Evolutionary conservation across 2,888 invertebrate species (phyloP), one percentile per base, ranked within the genome.

Genomic region (Drosophila yooni): DNA sequence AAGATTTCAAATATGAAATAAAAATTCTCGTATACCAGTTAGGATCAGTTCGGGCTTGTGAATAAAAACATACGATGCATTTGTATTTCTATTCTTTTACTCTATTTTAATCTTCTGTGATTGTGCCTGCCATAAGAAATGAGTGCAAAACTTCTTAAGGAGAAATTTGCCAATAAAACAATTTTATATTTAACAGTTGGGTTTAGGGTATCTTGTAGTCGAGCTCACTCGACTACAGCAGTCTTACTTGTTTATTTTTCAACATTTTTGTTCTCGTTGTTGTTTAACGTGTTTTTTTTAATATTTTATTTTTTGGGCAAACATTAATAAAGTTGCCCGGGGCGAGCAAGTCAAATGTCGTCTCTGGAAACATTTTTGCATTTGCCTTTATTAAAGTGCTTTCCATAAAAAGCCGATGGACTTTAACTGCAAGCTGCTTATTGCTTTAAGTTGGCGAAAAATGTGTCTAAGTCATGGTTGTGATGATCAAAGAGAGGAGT

Each of bases 311-410:
- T 56, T 70, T 69, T 60, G 52, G 65, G 65, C 59, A 62, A 71
- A 81, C 83, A 84, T 84, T 84, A 84, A 84, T 81, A 82, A 87
- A 84, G 70, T 78, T 68, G 58, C 53, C 66, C 46, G 58, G 51
- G 40, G 33, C 29, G 34, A 36, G 43, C 57, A 59, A 69, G 74
- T 74, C 73, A 63, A 70, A 70, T 74, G 70, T 70, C 58, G 70
- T 60, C 72, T 69, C 66, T 63, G 74, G 71, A 58, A 66, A 81
- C 79, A 79, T 74, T 70, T 86, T 78, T 68, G 71, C 74, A 74
- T 82, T 84, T 84, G 81, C 79, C 81, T 66, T 66, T 78, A 78
- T 78, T 74, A 66, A 77, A 77, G 63, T 40, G 74, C 25, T 72
- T n/a, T 43, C 15, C 50, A 46, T 43, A 54, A 56, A 74, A 38